Evolutionary conservation across 2,888 invertebrate species (phyloP).

Genomic region (Drosophila nr. perissopoda): DNA sequence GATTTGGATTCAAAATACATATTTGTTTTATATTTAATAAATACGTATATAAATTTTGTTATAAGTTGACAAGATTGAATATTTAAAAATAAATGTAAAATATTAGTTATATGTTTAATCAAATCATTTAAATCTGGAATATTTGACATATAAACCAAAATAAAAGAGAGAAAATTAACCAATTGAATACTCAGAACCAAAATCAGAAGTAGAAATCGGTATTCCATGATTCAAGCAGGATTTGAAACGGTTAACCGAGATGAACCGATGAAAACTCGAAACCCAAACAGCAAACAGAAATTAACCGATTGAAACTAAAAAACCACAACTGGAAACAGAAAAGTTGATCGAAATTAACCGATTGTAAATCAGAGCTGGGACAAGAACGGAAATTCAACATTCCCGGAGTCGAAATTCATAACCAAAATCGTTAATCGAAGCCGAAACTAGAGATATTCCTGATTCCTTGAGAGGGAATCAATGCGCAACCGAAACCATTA

Average conservation of each 20-base stretch:
- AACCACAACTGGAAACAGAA: not conserved
- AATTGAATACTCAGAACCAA: not conserved
- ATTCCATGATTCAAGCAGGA: not conserved
- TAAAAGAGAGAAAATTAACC: not conserved
- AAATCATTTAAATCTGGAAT: too few relatives aligned
- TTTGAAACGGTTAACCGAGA: not conserved
- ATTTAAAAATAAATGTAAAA: not conserved
- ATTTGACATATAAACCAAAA: too few relatives aligned
- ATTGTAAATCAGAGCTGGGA: not conserved
- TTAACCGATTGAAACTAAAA: not conserved
- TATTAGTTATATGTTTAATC: too few relatives aligned
- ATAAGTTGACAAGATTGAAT: not conserved
- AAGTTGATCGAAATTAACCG: too few relatives aligned
- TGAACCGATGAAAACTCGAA: not conserved
- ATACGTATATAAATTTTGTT: not conserved
- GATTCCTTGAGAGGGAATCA: not conserved
- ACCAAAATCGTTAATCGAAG: fast-evolving
- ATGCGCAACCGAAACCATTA: too few relatives aligned
- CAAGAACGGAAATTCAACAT: not conserved
- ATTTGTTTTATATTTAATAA: not conserved
- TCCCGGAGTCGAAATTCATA: not conserved
- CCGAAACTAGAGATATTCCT: too few relatives aligned
- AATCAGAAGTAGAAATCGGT: not conserved
- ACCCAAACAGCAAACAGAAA: not conserved
- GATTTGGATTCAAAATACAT: not conserved